phyloP scores from a whole-genome alignment of 2,888 invertebrate species.

The Pyrrhosoma nymphula region DNA sequence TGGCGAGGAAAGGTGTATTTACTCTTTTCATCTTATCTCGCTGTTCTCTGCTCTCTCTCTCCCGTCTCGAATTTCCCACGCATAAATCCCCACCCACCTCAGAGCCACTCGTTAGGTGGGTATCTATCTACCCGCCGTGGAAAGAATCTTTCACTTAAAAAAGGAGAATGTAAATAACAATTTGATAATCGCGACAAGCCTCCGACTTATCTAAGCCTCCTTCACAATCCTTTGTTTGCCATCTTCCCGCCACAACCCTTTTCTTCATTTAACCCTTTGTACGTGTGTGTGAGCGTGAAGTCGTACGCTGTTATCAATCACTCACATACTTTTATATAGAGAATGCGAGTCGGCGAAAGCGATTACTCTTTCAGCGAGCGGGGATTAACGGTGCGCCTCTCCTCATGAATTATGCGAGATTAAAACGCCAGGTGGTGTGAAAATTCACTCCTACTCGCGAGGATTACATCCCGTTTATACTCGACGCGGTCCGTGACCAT shows the following conservation, averaged over 20 bases:
- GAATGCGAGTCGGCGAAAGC: constrained; percentile 14
- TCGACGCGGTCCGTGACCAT: neutral
- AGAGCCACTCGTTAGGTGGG: neutral
- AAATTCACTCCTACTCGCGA: constrained; percentile 14
- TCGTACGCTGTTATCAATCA: constrained; percentile 1
- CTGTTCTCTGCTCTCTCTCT: neutral
- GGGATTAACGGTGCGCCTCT: constrained; percentile 12
- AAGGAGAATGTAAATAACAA: neutral
- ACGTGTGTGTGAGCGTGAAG: neutral
- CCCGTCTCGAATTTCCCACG: neutral
- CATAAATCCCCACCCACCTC: neutral
- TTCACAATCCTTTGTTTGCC: neutral
- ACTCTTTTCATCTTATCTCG: constrained; percentile 17
- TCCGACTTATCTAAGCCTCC: neutral
- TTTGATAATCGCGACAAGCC: constrained; percentile 28
- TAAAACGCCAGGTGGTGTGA: constrained; percentile 25
- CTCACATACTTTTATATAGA: neutral
- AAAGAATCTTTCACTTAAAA: neutral
- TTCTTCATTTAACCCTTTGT: neutral
- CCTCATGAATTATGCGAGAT: constrained; percentile 36
- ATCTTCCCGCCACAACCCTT: neutral
- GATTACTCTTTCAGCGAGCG: constrained; percentile 35
- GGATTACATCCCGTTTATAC: constrained; percentile 26
- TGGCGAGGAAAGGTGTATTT: neutral
- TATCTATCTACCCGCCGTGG: neutral